phyloP scores from a whole-genome alignment of 2,797 vertebrate species.

The Sciurus carolinensis region DNA sequence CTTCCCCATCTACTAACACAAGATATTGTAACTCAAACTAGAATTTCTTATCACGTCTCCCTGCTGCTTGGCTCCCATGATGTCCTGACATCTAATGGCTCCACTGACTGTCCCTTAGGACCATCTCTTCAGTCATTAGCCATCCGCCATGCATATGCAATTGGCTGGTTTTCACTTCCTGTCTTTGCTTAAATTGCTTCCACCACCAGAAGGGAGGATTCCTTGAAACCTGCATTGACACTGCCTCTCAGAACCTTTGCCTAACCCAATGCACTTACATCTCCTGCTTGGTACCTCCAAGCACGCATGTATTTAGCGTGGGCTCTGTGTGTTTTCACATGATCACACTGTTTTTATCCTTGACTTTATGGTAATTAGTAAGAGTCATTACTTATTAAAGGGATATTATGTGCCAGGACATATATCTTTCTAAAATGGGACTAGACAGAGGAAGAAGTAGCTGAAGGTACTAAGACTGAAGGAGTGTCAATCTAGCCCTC shows the following conservation, averaged over 20 bases:
- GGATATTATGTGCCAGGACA: not conserved
- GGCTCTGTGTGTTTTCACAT: not conserved
- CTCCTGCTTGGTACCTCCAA: not conserved
- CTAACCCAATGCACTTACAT: not conserved
- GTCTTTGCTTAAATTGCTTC: slow-evolving; percentile 30
- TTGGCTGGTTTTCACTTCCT: slow-evolving; percentile 20
- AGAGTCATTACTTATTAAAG: slow-evolving; percentile 40
- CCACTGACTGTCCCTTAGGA: not conserved
- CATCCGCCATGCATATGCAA: not conserved
- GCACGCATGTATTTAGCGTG: not conserved
- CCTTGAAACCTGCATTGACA: not conserved
- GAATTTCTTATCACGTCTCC: not conserved
- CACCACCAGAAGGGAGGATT: not conserved
- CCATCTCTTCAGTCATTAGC: not conserved
- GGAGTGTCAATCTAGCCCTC: not conserved
- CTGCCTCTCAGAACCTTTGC: not conserved
- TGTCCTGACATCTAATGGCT: not conserved
- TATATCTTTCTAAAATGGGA: not conserved
- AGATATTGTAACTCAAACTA: not conserved
- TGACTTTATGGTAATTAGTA: slow-evolving; percentile 2
- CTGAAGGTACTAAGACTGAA: slow-evolving; percentile 18
- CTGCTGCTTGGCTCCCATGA: not conserved
- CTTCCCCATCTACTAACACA: not conserved
- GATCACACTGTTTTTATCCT: not conserved
- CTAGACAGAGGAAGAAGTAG: slow-evolving; percentile 17